Evolutionary conservation across 2,113 vertebrate species (phyloP), one percentile per base, ranked within the genome.

Genomic region (Menidia beryllina): DNA sequence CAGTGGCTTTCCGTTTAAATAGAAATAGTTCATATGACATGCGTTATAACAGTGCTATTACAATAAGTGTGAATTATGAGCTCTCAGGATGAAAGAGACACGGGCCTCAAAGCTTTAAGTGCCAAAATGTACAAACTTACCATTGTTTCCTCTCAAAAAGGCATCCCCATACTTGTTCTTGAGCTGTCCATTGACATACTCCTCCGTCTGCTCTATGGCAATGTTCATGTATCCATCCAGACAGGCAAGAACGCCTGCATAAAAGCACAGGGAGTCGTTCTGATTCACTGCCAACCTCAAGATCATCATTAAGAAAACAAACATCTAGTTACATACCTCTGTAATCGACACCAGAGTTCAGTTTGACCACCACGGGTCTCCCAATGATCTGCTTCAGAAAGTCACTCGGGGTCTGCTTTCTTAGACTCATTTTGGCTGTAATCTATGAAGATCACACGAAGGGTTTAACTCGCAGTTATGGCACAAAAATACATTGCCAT

Each of bases 151-250:
- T 88, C 97, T 92, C 69, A 99, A 95, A 90, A 99, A 99, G 0
- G 98, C 98, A 4, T 99, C 98, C n/a, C 98, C 98, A 0, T 99
- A 99, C 87, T 99, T 99, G 86, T 99, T 99, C 90, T 99, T 99
- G 80, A 99, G 93, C 52, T 99, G 98, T 6, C 98, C 98, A 24
- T 99, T 99, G 34, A 99, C 98, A 60, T 99, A 99, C 66, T 99
- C 97, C 84, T 99, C 98, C 0, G 98, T 99, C 92, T 99, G 98
- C 81, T 99, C 98, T 78, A 99, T 93, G 59, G 98, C 98, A 63
- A 99, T 99, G 74, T 99, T 99, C 98, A 99, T 99, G 85, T 99
- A 99, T 6, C 98, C 98, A 86, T 99, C 98, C 87, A 99, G 88
- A 75, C 98, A 99, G 66, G 98, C 98, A 79, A 99, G 91, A 60